Evolutionary conservation across 2,113 vertebrate genomes (phyloP), one percentile per base, ranked within the genome.

Genomic region (Sander vitreus): DNA sequence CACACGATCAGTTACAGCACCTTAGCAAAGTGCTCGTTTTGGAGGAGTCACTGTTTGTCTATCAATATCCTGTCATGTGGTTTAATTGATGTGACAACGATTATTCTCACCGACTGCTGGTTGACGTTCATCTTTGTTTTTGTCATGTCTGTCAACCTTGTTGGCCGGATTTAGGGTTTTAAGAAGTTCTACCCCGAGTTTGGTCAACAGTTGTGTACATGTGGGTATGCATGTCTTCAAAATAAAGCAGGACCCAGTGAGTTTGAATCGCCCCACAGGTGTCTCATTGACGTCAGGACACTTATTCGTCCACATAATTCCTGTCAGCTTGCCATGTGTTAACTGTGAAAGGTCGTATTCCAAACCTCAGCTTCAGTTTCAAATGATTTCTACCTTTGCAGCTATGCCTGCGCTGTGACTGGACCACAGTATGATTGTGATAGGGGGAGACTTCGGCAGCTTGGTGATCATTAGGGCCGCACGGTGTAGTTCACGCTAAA

Each of bases 1-100:
- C 88, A 89, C 77, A 78, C 84, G 77, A 94, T 95, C 92, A 90
- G 87, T 95, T 87, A 89, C 78, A 77, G 60, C 73, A 85, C 85
- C 85, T 81, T 73, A 66, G 78, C 50, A 51, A 81, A 76, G 68
- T 47, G 70, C 73, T 79, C 59, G 2, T 86, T 89, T 80, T 43
- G 73, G 66, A 81, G 48, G 70, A 89, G 57, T 70, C 63, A 18
- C 50, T 23, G 72, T 76, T 79, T 55, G 64, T 85, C 85, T 64
- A 39, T 81, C 77, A 23, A 54, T 74, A 66, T 58, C 75, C 45
- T 73, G 53, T 70, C 15, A 19, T 27, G 60, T 81, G 80, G 70
- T 57, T 85, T 70, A 79, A 79, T 27, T 74, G 85, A 78, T 16
- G 43, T 69, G 68, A 72, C 71, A 64, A 13, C 18, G 36, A 75